Base-by-base conservation (phyloP, 1,140 invertebrate species). In the Ostrea denselamellosa region DNA sequence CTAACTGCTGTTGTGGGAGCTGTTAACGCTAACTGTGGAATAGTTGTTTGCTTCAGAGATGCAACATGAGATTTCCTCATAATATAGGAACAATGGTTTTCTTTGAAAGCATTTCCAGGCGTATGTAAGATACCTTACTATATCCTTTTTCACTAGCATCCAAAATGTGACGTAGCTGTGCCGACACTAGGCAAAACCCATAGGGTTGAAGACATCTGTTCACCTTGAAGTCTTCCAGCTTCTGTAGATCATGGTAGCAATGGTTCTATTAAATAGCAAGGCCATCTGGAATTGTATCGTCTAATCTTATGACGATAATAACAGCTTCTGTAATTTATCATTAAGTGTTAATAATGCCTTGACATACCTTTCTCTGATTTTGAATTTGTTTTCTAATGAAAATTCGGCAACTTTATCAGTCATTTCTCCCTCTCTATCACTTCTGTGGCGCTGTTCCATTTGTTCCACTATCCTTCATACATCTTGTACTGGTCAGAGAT, bases 11-110 rank as follows among this genome's bases (percentile, higher is more conserved):
- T 82, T 3, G 93, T 71, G 9, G 95, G 95, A 8, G 93, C 95
- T 85, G 91, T 93, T 22, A 96, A 90, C 91, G 96, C 96, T 28
- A 96, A 90, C 87, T 95, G 83, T 10, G 96, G 95, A 44, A 96
- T 92, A n/a, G 94, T 93, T 22, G 93, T 83, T 17, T 85, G 87
- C 91, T 95, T 95, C 2, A 95, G 83, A 53, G 95, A 95, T 65
- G 95, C 93, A 8, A 96, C 95, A 86, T 93, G 91, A 12, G 92
- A 77, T 90, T 95, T 94, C 65, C 54, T 93, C 88, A 77, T 92
- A 84, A 83, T 93, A 93, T 53, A 93, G 87, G 68, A 51, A 12
- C 89, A 89, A 17, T 88, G 85, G 14, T 90, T 87, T 14, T 62
- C 22, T 14, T 86, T 86, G 12, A 82, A 44, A 7, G 19, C 22